phyloP scores from a whole-genome alignment of 2,888 invertebrate genomes.

The Cataglyphis altisquamis region DNA sequence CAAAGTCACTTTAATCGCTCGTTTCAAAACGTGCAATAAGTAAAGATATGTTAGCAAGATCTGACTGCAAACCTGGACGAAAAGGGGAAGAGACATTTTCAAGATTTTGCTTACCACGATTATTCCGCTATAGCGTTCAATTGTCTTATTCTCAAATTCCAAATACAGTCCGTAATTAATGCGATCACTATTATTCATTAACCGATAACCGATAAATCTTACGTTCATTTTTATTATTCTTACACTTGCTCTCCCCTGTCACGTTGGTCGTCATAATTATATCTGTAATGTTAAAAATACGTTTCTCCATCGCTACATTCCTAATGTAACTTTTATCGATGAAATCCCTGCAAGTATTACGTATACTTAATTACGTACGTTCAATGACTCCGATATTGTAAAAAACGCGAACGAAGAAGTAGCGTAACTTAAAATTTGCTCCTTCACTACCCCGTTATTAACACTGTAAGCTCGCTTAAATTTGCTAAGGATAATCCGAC shows the following conservation, averaged over 20 bases:
- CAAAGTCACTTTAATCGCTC: not conserved
- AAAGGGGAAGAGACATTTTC: not conserved
- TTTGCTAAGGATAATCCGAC: slow-evolving; percentile 56
- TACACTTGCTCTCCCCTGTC: slow-evolving; percentile 26
- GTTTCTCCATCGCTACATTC: not conserved
- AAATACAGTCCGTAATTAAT: slow-evolving; percentile 42
- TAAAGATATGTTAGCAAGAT: slow-evolving; percentile 11
- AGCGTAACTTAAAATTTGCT: slow-evolving; percentile 26
- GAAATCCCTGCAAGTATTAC: slow-evolving; percentile 35
- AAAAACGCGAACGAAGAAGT: slow-evolving; percentile 5
- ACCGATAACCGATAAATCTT: slow-evolving; percentile 21
- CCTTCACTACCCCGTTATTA: slow-evolving; percentile 41
- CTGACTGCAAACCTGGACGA: not conserved
- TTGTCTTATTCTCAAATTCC: slow-evolving; percentile 40
- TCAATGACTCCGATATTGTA: not conserved
- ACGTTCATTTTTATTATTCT: slow-evolving; percentile 24
- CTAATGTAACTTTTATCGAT: slow-evolving; percentile 35
- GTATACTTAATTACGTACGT: slow-evolving; percentile 30
- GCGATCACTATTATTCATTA: slow-evolving; percentile 8
- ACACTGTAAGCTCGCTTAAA: slow-evolving; percentile 55
- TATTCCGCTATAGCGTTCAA: slow-evolving; percentile 18
- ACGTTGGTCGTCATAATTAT: slow-evolving; percentile 33
- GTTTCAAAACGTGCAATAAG: not conserved
- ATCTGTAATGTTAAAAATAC: slow-evolving; percentile 12
- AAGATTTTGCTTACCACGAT: slow-evolving; percentile 33